phyloP scores from a whole-genome alignment of 2,888 invertebrate species.

The Palloptera scutellata region DNA sequence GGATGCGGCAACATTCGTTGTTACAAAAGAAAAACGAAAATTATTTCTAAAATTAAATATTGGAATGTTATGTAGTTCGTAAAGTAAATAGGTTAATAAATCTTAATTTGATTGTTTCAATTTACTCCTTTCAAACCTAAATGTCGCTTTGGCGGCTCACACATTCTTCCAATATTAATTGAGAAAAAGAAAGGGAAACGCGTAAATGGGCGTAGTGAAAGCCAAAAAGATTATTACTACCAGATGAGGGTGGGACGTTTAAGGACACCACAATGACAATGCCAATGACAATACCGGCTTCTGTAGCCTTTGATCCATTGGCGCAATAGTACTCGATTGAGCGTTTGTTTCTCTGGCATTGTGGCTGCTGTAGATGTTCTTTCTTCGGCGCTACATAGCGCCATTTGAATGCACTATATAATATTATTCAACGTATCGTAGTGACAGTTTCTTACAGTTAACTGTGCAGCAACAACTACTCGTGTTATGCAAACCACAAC shows the following conservation, averaged over 20 bases:
- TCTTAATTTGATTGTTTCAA: slow-evolving; percentile 51
- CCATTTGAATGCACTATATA: not conserved
- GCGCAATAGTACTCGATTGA: slow-evolving; percentile 50
- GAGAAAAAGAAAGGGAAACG: not conserved
- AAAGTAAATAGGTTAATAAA: slow-evolving; percentile 47
- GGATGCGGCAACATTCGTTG: not conserved
- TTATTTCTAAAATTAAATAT: not conserved
- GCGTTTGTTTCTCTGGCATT: slow-evolving; percentile 43
- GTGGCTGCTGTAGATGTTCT: not conserved
- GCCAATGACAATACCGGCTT: slow-evolving; percentile 41
- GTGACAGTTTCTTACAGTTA: too few relatives aligned
- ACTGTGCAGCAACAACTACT: too few relatives aligned
- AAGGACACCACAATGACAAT: slow-evolving; percentile 27
- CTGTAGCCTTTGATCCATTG: slow-evolving; percentile 58
- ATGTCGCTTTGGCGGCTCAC: slow-evolving; percentile 1
- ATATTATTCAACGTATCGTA: not conserved
- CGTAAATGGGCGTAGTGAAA: slow-evolving; percentile 31
- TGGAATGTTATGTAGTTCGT: not conserved
- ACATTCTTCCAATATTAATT: slow-evolving; percentile 17
- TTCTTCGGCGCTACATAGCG: not conserved
- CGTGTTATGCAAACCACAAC: too few relatives aligned
- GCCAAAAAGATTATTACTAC: slow-evolving; percentile 29
- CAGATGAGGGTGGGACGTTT: slow-evolving; percentile 11
- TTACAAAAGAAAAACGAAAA: not conserved
- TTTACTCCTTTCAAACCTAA: slow-evolving; percentile 2